Evolutionary conservation across 2,113 vertebrate genomes (phyloP), one percentile per base, ranked within the genome.

Genomic region (Callocephalon fimbriatum): DNA sequence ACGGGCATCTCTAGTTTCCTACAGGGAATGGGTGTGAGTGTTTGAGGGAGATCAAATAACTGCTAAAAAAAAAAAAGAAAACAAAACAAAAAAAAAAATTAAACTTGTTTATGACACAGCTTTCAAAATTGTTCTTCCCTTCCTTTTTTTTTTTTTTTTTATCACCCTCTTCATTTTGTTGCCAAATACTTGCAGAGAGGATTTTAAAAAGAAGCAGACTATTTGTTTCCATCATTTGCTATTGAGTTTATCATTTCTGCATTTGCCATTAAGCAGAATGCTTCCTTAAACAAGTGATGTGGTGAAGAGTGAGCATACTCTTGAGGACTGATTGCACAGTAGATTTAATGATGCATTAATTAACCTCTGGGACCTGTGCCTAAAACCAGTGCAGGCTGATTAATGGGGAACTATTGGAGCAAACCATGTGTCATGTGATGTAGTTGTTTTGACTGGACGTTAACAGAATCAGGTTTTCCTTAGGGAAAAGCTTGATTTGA

Each of bases 281-380:
- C 59, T 93, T 86, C 53, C 56, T 90, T 89, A 85, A 95, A 87
- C 92, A 95, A 95, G 91, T 66, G 45, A 63, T 84, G 90, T 71
- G 22, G 63, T 42, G 88, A 93, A 91, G 44, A 48, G 83, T 61
- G 29, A 67, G 50, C 86, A 92, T 92, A n/a, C 37, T 86, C 86
- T 77, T 38, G 53, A 65, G 93, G 62, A 98, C 23, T 94, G 92
- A 96, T 97, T 97, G 88, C 82, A 88, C 66, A 56, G 86, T 80
- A 87, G 86, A 96, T 96, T 95, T 97, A 97, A 97, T 87, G 96
- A 97, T 97, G 88, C 95, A 85, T 98, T 97, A 87, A 94, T 92
- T 96, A 96, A 95, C 94, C 95, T 97, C 82, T 95, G 97, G 91
- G 92, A 97, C 96, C 78, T 94, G 93, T 0, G 58, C 91, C 80